These are phyloP conservation scores for Geophilus truncorum DNA, from an alignment of 2,888 invertebrate genomes.

Conservation along the genomic window DNA sequence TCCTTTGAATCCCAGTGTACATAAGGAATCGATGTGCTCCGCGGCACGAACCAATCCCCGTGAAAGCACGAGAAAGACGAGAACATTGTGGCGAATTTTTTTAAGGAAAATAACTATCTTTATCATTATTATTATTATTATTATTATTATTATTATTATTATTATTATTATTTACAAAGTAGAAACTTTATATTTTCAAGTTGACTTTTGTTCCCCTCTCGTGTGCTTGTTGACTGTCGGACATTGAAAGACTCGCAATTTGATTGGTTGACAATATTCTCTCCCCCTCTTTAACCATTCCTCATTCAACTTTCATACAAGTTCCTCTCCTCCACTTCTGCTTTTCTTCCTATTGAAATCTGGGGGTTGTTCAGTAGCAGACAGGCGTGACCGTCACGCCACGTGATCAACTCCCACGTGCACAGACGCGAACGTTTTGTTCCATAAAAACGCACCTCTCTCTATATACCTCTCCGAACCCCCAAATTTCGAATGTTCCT, in stretches of 20 bases:
- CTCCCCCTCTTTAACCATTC: not conserved
- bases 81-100: not conserved
- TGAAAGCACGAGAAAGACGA: too few relatives aligned
- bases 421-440: not conserved
- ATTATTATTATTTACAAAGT: not conserved
- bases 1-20: constrained; percentile 7
- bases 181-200: not conserved
- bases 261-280: constrained; percentile 17
- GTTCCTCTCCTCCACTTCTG: constrained; percentile 7
- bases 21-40: constrained; percentile 3
- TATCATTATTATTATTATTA: not conserved
- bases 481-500: constrained; percentile 1
- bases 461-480: not conserved
- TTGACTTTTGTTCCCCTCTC: constrained; percentile 6
- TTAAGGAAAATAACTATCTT: not conserved
- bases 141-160: not conserved
- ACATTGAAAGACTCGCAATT: constrained; percentile 7
- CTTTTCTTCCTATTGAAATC: constrained; percentile 17
- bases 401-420: constrained; percentile 14
- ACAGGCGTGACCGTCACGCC: constrained; percentile 13
- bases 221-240: constrained; percentile 9
- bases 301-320: constrained; percentile 5
- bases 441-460: not conserved
- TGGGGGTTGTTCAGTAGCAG: constrained; percentile 14
- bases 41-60: not conserved